Evolutionary conservation across 2,797 vertebrate species (phyloP), one percentile per base, ranked within the genome.

Genomic region (Capromys pilorides): DNA sequence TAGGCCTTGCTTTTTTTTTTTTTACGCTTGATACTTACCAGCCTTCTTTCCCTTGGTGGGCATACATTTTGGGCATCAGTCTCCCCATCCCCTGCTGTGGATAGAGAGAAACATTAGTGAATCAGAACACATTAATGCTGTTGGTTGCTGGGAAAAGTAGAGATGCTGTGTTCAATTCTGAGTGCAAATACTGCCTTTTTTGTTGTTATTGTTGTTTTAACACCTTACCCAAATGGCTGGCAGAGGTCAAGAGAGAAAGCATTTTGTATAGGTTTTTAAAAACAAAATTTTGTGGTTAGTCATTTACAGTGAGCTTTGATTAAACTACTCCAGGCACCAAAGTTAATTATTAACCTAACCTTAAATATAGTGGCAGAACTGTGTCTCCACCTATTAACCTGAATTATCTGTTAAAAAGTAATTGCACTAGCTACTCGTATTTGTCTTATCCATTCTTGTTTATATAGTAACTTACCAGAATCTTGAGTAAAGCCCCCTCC

Each of bases 271-370:
- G 1, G 1, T 73, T 45, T 45, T 66, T 88, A 91, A 86, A 80
- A 49, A 95, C 54, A 57, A 57, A 57, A 57, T 57, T 93, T 49
- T 71, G 39, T 90, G 73, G 92, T 89, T 62, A 88, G 54, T 61
- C 89, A 97, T 96, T 96, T 95, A 88, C 41, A 95, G 93, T 33
- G 88, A 86, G 83, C 87, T 94, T 91, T 95, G 86, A 96, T 92
- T 95, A 87, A 96, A 98, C 86, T 96, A 95, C 80, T 93, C 86
- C 54, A 93, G 96, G 88, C 89, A 95, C 86, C 2, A 10, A 59
- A 94, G 78, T 95, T 97, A 98, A 97, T 98, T 97, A 96, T 96
- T 98, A 98, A 95, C 86, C 61, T 95, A 83, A 94, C 84, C 96
- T 97, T 97, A 97, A 97, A 97, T 96, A 97, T 59, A 97, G 89